Base-by-base conservation (phyloP, 64 coral and sea anemone genomes). In the Orbicella faveolata region DNA sequence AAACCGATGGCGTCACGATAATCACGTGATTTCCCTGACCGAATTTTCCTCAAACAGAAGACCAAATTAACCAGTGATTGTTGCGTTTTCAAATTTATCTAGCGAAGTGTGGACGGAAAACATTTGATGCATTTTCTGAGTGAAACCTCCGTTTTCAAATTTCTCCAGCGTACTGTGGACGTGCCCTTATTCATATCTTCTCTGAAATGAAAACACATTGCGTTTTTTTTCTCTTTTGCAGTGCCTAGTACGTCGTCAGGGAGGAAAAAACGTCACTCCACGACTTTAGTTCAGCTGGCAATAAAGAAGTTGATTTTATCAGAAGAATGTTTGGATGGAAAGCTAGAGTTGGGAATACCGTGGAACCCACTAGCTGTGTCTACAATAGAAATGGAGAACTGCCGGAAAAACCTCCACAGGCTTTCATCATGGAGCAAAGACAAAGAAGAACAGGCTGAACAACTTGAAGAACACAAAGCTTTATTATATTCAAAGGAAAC, bases 281-380 rank as follows among this genome's bases (percentile, higher is more conserved):
- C 44, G 82, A 85, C 64, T 85, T 85, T 68, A 30, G 52, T 73
- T 52, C 63, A 85, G 23, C 12, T 72, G 11, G 82, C 63, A 1
- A 15, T 73, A 23, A 85, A 70, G 36, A 85, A 73, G 20, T 72
- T 85, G 26, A 85, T 19, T 11, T 10, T 72, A 3, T 70, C 61
- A 23, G 34, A 52, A 26, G 82, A 85, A 44, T 52, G 37, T 6
- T 52, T 85, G 36, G 37, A 73, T 48, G 82, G 64, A 72, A 52
- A 85, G 65, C 8, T 85, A 3, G 82, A 85, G 65, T 30, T 85
- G 41, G 82, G 65, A 16, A 12, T 85, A 73, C 82, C 65, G 5
- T 85, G 82, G 82, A 20, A 85, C 41, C 82, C 82, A 11, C n/a
- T 85, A 25, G 82, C 82, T 37, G 9, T 30, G 37, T 85, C 82